phyloP scores from a whole-genome alignment of 1,140 invertebrate genomes.

The Drosophila subobscura region DNA sequence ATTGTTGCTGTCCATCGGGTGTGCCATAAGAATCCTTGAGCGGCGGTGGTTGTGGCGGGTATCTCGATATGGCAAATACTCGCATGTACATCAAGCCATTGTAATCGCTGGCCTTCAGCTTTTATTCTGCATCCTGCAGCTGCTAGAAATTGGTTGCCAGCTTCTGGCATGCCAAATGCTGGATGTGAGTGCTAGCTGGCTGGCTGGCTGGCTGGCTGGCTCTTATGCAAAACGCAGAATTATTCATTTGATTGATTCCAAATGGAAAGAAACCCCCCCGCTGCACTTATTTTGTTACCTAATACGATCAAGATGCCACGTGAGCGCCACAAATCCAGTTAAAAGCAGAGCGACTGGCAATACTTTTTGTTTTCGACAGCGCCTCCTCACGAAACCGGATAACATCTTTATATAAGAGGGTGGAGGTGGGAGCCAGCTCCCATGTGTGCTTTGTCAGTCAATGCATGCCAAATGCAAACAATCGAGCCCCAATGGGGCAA shows the following conservation, averaged over 20 bases:
- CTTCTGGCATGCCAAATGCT: too few relatives aligned
- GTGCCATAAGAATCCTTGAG: constrained; percentile 57
- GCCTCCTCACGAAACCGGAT: constrained; percentile 4
- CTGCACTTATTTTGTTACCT: too few relatives aligned
- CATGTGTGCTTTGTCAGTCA: constrained; percentile 46
- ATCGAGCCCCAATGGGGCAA: constrained; percentile 26
- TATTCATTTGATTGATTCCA: too few relatives aligned
- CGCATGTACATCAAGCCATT: constrained; percentile 26
- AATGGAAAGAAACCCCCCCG: too few relatives aligned
- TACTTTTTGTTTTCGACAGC: constrained; percentile 13
- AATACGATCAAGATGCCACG: constrained; percentile 10
- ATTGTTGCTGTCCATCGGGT: constrained; percentile 49
- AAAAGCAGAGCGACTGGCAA: constrained; percentile 1
- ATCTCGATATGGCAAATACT: constrained; percentile 39
- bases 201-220: too few relatives aligned
- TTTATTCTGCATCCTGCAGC: background rate
- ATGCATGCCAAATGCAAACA: constrained; percentile 61
- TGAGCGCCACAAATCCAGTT: constrained; percentile 17
- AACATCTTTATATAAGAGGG: constrained; percentile 17
- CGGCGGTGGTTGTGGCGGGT: constrained; percentile 8
- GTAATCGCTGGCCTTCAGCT: constrained; percentile 13
- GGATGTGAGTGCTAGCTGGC: too few relatives aligned
- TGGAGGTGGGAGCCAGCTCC: constrained; percentile 2
- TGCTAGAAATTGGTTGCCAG: background rate
- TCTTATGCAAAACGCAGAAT: too few relatives aligned